These are phyloP conservation scores for Chaenocephalus aceratus DNA, from an alignment of 2,113 vertebrate genomes.

Conservation along the genomic window DNA sequence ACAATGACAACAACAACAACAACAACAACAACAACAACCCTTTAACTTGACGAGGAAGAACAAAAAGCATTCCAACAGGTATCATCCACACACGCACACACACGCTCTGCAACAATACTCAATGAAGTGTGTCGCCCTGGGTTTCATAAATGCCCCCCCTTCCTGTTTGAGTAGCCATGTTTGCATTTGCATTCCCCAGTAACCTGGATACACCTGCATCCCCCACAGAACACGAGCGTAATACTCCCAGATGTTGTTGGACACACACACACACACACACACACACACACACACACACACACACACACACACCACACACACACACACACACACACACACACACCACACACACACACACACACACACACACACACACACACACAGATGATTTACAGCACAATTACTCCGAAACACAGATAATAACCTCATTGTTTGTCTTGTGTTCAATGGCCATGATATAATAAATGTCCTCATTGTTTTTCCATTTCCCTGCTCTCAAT, in stretches of 20 bases:
- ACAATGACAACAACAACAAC: no score
- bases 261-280: background rate
- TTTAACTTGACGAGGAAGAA: accelerated
- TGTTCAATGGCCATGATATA: conserved; percentile 47
- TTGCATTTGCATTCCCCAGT: conserved; percentile 76
- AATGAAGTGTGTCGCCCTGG: conserved; percentile 39
- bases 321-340: background rate
- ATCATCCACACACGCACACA: background rate
- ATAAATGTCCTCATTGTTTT: conserved; percentile 27
- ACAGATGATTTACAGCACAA: conserved; percentile 52
- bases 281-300: background rate
- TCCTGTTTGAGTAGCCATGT: conserved; percentile 70
- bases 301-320: conserved; percentile 1
- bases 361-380: background rate
- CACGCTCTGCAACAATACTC: conserved; percentile 22
- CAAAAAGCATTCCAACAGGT: background rate
- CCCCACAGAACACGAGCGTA: conserved; percentile 25
- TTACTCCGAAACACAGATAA: conserved; percentile 33
- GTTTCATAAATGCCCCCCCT: conserved; percentile 57
- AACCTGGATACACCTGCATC: conserved; percentile 79
- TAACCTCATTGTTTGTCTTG: conserved; percentile 39
- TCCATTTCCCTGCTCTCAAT: conserved; percentile 30
- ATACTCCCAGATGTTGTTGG: conserved; percentile 50
- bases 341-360: background rate
- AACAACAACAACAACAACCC: no score